Percentiles rank a stretch among this genome's conserved stretches.
Conservation (phyloP, 2,888 invertebrate species). For the Synergus umbraculus region DNA sequence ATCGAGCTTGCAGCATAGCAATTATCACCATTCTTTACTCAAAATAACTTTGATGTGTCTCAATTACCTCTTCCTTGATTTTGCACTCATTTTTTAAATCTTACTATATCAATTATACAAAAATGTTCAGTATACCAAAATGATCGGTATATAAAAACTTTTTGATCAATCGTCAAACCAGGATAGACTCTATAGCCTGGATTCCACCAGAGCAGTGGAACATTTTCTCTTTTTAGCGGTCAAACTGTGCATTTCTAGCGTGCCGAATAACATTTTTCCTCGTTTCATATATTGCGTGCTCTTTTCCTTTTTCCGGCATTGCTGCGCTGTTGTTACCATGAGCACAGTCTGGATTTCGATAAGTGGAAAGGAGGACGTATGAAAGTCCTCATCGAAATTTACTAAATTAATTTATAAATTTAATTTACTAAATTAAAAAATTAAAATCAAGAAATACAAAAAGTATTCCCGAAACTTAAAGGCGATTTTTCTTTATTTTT, state of each 20-base stretch:
- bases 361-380: slow-evolving; percentile 7
- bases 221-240: slow-evolving; percentile 31
- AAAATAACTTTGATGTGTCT: background rate
- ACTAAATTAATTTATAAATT: background rate
- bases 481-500: slow-evolving; percentile 56
- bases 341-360: background rate
- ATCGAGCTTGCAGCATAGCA: background rate
- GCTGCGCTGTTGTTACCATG: background rate
- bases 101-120: too few species aligned
- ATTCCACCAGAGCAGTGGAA: slow-evolving; percentile 8
- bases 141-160: background rate
- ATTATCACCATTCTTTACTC: background rate
- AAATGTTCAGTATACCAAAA: too few species aligned
- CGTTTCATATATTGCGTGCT: background rate
- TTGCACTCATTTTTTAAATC: too few species aligned
- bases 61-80: too few species aligned
- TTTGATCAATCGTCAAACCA: slow-evolving; percentile 20
- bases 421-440: too few species aligned
- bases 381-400: background rate
- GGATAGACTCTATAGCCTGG: slow-evolving; percentile 21
- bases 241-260: slow-evolving; percentile 19
- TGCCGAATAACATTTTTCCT: slow-evolving; percentile 21
- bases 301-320: background rate
- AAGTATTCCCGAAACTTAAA: background rate
- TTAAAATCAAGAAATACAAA: too few species aligned